phyloP scores from a whole-genome alignment of 2,797 vertebrate species.

The Aeoliscus strigatus region DNA sequence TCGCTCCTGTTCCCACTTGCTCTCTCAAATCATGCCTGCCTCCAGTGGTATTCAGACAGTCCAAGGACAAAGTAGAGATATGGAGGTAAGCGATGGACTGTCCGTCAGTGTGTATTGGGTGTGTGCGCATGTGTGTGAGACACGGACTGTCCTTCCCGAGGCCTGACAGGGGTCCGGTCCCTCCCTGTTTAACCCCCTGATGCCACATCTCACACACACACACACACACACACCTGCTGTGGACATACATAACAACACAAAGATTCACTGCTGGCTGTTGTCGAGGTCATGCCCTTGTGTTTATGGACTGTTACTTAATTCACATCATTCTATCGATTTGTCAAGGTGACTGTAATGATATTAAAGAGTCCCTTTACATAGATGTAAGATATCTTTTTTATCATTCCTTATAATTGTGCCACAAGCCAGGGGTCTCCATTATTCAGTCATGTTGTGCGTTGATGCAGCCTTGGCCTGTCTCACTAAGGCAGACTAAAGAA shows the following conservation, averaged over 20 bases:
- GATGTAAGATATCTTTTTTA: slow-evolving; percentile 34
- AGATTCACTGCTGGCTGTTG: slow-evolving; percentile 42
- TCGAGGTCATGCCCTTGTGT: slow-evolving; percentile 52
- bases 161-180: slow-evolving; percentile 65
- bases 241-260: slow-evolving; percentile 41
- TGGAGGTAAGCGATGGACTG: slow-evolving; percentile 70
- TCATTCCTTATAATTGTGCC: slow-evolving; percentile 30
- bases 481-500: slow-evolving; percentile 52
- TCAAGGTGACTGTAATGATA: slow-evolving; percentile 58
- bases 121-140: slow-evolving; percentile 18
- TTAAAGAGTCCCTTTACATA: slow-evolving; percentile 54
- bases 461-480: slow-evolving; percentile 63
- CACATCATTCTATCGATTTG: slow-evolving; percentile 56
- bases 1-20: slow-evolving; percentile 65
- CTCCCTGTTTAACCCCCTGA: slow-evolving; percentile 56
- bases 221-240: slow-evolving; percentile 29
- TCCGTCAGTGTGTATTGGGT: slow-evolving; percentile 58
- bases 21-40: slow-evolving; percentile 71
- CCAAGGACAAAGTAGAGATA: slow-evolving; percentile 77
- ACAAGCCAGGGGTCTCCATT: slow-evolving; percentile 38
- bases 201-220: slow-evolving; percentile 45
- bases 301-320: slow-evolving; percentile 50
- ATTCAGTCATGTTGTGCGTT: slow-evolving; percentile 61
- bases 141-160: slow-evolving; percentile 48
- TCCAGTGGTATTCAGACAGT: slow-evolving; percentile 73